phyloP scores from a whole-genome alignment of 2,797 vertebrate species.

The Masticophis lateralis region DNA sequence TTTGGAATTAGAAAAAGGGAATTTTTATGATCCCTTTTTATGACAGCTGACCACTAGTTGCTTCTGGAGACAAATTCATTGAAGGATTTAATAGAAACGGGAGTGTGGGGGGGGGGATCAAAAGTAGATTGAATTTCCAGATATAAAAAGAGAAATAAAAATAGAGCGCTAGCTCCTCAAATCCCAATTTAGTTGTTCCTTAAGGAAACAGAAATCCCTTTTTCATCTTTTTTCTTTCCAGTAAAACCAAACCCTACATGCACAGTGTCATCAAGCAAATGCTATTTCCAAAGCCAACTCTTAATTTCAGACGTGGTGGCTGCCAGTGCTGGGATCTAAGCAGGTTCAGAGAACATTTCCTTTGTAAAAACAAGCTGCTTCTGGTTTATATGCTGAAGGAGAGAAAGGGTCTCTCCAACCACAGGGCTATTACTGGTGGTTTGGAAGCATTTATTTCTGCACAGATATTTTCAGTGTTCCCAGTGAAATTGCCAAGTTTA shows the following conservation, averaged over 20 bases:
- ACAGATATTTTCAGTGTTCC: not conserved
- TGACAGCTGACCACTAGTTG: conserved; percentile 40
- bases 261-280: not conserved
- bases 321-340: not conserved
- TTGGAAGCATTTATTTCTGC: not conserved
- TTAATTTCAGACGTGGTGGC: not conserved
- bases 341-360: not conserved
- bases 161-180: not conserved
- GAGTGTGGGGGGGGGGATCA: conserved; percentile 1
- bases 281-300: not conserved
- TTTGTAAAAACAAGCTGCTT: not conserved
- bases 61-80: conserved; percentile 50
- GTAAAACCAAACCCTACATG: not conserved
- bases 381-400: not conserved
- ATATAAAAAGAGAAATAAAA: not conserved
- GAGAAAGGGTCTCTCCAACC: not conserved
- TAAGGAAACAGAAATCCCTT: not conserved
- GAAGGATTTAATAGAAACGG: conserved; percentile 55
- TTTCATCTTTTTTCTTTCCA: not conserved
- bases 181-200: not conserved
- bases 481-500: not conserved
- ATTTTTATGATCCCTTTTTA: conserved; percentile 55
- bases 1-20: conserved; percentile 42
- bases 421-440: not conserved
- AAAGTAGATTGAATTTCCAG: conserved; percentile 35